Evolutionary conservation across 2,888 invertebrate genomes (phyloP).

Genomic region (Hemicrepidius hirtus): DNA sequence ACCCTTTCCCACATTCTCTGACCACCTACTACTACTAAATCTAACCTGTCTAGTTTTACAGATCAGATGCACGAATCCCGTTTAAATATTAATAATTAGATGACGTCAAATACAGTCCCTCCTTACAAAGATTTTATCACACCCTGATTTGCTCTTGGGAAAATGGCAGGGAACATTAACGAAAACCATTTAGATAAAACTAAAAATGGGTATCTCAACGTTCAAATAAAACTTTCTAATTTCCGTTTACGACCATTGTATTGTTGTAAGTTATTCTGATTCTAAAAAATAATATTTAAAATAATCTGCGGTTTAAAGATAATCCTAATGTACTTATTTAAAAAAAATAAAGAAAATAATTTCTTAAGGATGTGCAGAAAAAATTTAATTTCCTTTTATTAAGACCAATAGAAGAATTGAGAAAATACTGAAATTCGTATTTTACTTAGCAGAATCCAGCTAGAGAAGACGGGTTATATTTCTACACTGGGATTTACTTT

Average conservation of each 20-base stretch:
- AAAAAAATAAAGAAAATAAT: too few species aligned
- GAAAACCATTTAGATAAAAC: conserved; percentile 27
- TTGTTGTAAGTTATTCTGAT: neutral
- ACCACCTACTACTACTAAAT: conserved; percentile 30
- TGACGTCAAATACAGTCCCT: conserved; percentile 5
- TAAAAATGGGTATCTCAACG: conserved; percentile 15
- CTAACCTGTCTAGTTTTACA: conserved; percentile 20
- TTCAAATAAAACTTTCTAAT: conserved; percentile 21
- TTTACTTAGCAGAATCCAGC: conserved; percentile 10
- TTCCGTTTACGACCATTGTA: neutral
- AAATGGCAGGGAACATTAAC: neutral
- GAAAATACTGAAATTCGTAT: conserved; percentile 1
- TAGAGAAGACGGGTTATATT: conserved; percentile 25
- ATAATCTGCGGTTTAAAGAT: too few species aligned
- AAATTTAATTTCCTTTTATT: neutral
- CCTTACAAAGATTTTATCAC: conserved; percentile 8
- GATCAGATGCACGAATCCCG: conserved; percentile 31
- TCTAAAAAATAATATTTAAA: neutral
- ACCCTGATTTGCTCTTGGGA: conserved; percentile 3
- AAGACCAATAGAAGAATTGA: neutral
- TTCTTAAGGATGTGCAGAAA: too few species aligned
- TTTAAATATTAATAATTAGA: conserved; percentile 32
- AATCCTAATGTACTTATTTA: too few species aligned
- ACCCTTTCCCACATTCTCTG: conserved; percentile 22
- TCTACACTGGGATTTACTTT: conserved; percentile 42